These are phyloP conservation scores for Bombyx huttoni DNA, from an alignment of 2,888 invertebrate species.

Conservation along the genomic window DNA sequence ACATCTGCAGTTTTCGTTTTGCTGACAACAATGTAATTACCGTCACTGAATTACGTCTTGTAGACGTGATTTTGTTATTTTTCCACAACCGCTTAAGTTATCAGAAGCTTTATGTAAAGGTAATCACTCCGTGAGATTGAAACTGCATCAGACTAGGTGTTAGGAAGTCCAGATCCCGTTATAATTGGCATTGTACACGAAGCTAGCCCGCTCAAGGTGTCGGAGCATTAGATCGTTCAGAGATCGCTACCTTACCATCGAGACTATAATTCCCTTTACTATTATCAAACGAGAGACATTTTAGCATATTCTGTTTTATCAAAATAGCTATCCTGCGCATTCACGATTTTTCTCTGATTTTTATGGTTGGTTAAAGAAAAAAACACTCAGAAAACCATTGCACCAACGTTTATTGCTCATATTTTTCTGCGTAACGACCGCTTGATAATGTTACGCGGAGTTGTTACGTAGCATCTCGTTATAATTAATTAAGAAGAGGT, in stretches of 20 bases:
- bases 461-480: slow-evolving; percentile 12
- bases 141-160: slow-evolving; percentile 22
- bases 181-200: slow-evolving; percentile 45
- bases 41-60: slow-evolving; percentile 2
- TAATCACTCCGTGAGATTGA: slow-evolving; percentile 43
- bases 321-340: slow-evolving; percentile 29
- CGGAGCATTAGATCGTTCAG: slow-evolving; percentile 32
- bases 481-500: slow-evolving; percentile 18
- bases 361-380: neutral
- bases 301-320: slow-evolving; percentile 34
- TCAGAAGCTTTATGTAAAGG: slow-evolving; percentile 49
- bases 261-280: slow-evolving; percentile 46
- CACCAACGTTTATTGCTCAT: neutral
- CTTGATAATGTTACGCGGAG: slow-evolving; percentile 11
- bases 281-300: slow-evolving; percentile 31
- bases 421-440: neutral
- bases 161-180: slow-evolving; percentile 46
- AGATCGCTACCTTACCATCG: slow-evolving; percentile 26
- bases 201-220: slow-evolving; percentile 42
- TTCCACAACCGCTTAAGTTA: slow-evolving; percentile 20
- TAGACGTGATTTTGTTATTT: slow-evolving; percentile 9
- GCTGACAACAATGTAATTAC: neutral
- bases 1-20: too few species aligned
- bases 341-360: neutral
- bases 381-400: neutral